Percentiles rank a stretch among this genome's conserved stretches.
Conservation (phyloP, 1,140 invertebrate genomes). For the Drosophila lini region DNA sequence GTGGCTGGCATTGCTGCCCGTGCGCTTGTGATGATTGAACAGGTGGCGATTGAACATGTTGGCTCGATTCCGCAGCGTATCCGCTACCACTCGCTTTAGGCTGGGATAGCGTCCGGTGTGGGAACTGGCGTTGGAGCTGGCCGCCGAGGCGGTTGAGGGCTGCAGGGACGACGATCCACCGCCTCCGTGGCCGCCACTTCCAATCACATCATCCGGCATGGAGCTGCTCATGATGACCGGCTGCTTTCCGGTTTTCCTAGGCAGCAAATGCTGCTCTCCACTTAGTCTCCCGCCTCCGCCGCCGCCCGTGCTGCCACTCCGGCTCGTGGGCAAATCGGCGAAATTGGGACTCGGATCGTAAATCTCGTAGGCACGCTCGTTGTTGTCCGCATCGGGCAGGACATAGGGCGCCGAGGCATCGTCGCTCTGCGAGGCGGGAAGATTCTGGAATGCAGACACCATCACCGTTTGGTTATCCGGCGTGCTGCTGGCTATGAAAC, state of each 20-base stretch:
- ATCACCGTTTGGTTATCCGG: slow-evolving; percentile 63
- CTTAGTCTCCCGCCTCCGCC: slow-evolving; percentile 50
- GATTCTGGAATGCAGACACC: slow-evolving; percentile 47
- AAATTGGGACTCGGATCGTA: slow-evolving; percentile 81
- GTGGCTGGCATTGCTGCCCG: slow-evolving; percentile 76
- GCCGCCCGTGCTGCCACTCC: slow-evolving; percentile 51
- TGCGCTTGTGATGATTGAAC: slow-evolving; percentile 73
- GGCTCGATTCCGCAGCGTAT: slow-evolving; percentile 57
- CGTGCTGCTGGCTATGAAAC: slow-evolving; percentile 75
- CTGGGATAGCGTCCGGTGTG: slow-evolving; percentile 56
- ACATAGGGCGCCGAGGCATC: slow-evolving; percentile 66
- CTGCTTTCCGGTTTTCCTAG: slow-evolving; percentile 19
- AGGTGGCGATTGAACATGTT: slow-evolving; percentile 58
- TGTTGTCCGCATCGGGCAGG: slow-evolving; percentile 49
- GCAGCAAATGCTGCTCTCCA: slow-evolving; percentile 71
- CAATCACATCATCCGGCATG: slow-evolving; percentile 73
- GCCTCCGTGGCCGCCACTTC: not conserved
- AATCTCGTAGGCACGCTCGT: slow-evolving; percentile 65
- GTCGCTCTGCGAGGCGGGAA: slow-evolving; percentile 42
- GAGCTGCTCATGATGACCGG: slow-evolving; percentile 74
- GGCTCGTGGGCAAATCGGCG: slow-evolving; percentile 41
- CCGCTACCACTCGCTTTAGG: slow-evolving; percentile 58
- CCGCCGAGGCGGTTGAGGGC: slow-evolving; percentile 76
- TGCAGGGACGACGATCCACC: slow-evolving; percentile 57
- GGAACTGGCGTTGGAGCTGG: slow-evolving; percentile 74